Percentiles rank a stretch among this genome's conserved stretches.
Evolutionary conservation across 1,140 invertebrate genomes (phyloP).

Genomic region (Penaeus vannamei): DNA sequence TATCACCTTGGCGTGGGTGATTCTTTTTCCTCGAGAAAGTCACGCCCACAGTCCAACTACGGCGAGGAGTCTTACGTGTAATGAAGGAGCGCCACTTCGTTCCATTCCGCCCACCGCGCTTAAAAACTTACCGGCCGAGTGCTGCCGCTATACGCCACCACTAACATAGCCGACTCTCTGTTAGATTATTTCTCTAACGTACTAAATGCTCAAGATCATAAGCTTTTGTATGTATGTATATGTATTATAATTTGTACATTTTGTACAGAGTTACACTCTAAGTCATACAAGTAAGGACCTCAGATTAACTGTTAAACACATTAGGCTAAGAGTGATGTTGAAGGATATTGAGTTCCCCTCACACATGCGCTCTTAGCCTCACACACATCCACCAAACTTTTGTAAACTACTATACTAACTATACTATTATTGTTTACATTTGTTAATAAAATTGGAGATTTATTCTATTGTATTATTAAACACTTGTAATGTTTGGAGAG

Average conservation of each 20-base stretch:
- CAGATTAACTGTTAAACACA: slow-evolving; percentile 33
- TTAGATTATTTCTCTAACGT: slow-evolving; percentile 64
- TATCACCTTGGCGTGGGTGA: slow-evolving; percentile 69
- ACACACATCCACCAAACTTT: slow-evolving; percentile 47
- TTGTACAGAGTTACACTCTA: slow-evolving; percentile 58
- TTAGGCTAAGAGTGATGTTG: not conserved
- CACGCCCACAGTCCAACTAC: slow-evolving; percentile 68
- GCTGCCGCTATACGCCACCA: slow-evolving; percentile 49
- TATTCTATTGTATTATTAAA: slow-evolving; percentile 13
- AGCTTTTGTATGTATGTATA: slow-evolving; percentile 54
- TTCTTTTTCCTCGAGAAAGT: slow-evolving; percentile 67
- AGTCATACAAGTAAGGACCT: slow-evolving; percentile 62
- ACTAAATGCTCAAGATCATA: slow-evolving; percentile 65
- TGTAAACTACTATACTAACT: slow-evolving; percentile 64
- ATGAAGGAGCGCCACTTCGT: not conserved
- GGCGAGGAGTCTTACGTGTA: slow-evolving; percentile 71
- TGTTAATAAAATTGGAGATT: slow-evolving; percentile 65
- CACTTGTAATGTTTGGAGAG: not conserved
- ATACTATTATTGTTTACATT: slow-evolving; percentile 63
- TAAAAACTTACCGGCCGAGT: slow-evolving; percentile 39
- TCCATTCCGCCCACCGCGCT: slow-evolving; percentile 57
- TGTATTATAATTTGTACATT: slow-evolving; percentile 61
- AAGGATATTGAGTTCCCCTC: not conserved
- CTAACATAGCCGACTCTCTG: slow-evolving; percentile 64
- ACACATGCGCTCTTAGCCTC: not conserved